Evolutionary conservation across 2,888 invertebrate species (phyloP), one percentile per base, ranked within the genome.

Genomic region (Hetaerina titia): DNA sequence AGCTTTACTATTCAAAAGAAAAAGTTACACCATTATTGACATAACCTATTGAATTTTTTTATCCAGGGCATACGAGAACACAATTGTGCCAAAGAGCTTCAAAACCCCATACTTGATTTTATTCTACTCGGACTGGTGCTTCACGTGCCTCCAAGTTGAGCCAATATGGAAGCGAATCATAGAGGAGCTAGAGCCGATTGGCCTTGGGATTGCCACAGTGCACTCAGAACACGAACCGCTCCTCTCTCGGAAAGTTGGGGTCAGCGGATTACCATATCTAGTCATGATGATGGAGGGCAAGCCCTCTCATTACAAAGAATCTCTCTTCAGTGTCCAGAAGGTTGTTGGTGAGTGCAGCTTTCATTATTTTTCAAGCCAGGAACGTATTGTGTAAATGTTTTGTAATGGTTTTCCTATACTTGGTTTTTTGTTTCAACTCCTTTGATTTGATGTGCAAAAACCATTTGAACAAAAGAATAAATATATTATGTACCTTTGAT

Each of bases 91-190:
- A 95, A 98, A 98, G 96, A 99, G 99, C 96, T 97, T 97, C 95
- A 98, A 98, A 95, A 98, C 98, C 69, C 99, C 99, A 17, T 98
- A 99, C 95, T 97, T 99, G 95, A 97, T 99, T 94, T 98, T 99
- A 96, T 99, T 99, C 96, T 99, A 99, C 97, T 98, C 98, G 13
- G 99, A 99, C 96, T 99, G 99, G 98, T 99, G 99, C 96, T 98
- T 99, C 96, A 98, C 98, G 94, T 99, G 99, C 96, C 98, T 99
- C 95, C 98, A 97, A 98, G 98, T 98, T n/a, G 99, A 99, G 90
- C 98, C 98, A 0, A 97, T 98, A 17, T 99, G 99, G 98, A 97
- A 98, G 94, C 98, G 98, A 95, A 97, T 99, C 94, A 98, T 99
- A 88, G 98, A 99, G 96, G 98, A 99, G 89, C 97, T 99, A 95